These are phyloP conservation scores for Mormyrops boulengeri DNA, from an alignment of 2,797 vertebrate genomes.

Conservation along the genomic window DNA sequence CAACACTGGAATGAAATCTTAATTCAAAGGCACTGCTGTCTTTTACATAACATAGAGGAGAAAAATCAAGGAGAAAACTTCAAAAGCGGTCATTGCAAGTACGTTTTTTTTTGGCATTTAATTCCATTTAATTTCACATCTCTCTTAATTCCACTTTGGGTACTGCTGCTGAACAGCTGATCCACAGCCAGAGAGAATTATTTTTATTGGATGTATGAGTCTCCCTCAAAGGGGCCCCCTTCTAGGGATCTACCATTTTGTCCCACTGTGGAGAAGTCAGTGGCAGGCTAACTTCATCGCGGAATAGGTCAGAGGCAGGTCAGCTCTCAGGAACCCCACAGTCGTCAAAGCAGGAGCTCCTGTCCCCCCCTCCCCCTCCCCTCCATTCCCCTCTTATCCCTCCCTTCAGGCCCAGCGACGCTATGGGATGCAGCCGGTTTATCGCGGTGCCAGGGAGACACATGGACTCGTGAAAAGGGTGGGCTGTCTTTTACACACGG, in stretches of 20 bases:
- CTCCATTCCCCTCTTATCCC: neutral
- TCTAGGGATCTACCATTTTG: constrained; percentile 43
- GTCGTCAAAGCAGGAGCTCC: constrained; percentile 25
- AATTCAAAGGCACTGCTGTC: neutral
- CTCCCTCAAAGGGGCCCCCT: constrained; percentile 35
- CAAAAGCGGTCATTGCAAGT: neutral
- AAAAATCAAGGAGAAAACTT: neutral
- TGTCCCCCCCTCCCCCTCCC: constrained; percentile 12
- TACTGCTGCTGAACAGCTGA: neutral
- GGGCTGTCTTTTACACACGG: constrained; percentile 63
- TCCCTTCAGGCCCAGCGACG: neutral
- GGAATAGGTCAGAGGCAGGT: constrained; percentile 39
- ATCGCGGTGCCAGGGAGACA: constrained; percentile 4
- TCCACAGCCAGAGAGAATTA: neutral
- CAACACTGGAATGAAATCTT: neutral
- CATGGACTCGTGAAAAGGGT: constrained; percentile 53
- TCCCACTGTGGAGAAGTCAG: constrained; percentile 33
- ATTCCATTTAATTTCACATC: neutral
- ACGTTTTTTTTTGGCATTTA: neutral
- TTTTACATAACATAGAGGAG: neutral
- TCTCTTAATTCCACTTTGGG: neutral
- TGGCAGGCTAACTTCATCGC: constrained; percentile 36
- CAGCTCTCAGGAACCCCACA: constrained; percentile 32
- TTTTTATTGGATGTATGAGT: constrained; percentile 29
- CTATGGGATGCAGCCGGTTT: constrained; percentile 15